phyloP scores from a whole-genome alignment of 2,113 vertebrate species.

The Garra rufa region DNA sequence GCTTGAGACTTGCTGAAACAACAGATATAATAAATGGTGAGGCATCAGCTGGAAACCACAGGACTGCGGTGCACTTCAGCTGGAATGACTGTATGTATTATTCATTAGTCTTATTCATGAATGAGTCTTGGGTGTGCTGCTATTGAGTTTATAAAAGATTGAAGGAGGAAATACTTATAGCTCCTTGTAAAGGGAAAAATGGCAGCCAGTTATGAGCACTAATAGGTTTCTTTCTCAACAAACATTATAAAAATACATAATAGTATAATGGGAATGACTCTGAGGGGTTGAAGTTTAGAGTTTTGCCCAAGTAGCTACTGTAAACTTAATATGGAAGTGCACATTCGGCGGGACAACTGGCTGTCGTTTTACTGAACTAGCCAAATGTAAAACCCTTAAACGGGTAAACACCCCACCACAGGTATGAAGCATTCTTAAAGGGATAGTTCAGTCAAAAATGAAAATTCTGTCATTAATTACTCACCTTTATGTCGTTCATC shows the following conservation, averaged over 20 bases:
- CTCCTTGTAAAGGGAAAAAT: not conserved
- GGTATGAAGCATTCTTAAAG: too few species aligned
- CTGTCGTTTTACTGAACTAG: too few species aligned
- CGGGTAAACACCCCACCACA: too few species aligned
- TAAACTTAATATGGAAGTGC: not conserved
- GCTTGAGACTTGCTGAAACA: constrained; percentile 5
- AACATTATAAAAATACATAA: not conserved
- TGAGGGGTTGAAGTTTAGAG: not conserved
- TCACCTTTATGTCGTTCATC: too few species aligned
- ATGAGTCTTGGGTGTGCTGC: constrained; percentile 17
- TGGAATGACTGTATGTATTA: constrained; percentile 1
- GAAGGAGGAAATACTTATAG: not conserved
- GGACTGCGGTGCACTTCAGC: not conserved
- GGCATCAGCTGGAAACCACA: not conserved
- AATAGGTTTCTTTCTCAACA: not conserved
- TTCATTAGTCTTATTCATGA: constrained; percentile 24
- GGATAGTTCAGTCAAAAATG: too few species aligned
- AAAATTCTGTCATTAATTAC: too few species aligned
- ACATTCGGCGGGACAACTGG: not conserved
- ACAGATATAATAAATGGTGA: not conserved
- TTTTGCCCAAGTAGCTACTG: too few species aligned
- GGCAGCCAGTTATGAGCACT: not conserved
- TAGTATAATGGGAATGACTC: not conserved
- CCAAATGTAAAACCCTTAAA: too few species aligned
- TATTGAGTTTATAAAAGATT: not conserved